A percentile compares a stretch with the other conserved stretches of the same genome.
Conservation (phyloP, 2,113 vertebrate genomes). For the Columba janthina region DNA sequence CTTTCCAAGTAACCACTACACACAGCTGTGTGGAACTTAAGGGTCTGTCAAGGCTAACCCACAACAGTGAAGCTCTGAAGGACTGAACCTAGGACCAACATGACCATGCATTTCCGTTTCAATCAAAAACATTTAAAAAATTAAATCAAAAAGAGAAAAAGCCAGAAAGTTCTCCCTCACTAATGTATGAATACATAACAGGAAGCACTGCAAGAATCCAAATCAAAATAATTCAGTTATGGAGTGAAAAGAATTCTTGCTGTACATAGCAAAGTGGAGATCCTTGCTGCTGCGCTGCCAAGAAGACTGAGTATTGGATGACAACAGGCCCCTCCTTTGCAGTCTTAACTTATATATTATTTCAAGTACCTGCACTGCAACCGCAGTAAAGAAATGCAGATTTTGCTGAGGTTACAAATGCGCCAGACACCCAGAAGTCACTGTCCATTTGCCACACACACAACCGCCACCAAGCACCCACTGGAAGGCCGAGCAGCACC, state of each 20-base stretch:
- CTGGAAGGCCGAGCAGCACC: not conserved
- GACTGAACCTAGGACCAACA: not conserved
- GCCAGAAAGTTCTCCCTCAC: not conserved
- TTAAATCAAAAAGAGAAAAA: accelerated
- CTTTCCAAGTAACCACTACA: not conserved
- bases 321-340: not conserved
- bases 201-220: accelerated
- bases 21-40: accelerated
- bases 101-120: not conserved
- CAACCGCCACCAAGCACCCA: accelerated
- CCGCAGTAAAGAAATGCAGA: accelerated
- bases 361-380: not conserved
- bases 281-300: not conserved
- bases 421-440: accelerated
- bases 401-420: not conserved
- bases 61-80: not conserved
- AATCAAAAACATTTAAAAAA: not conserved
- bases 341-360: not conserved
- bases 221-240: not conserved
- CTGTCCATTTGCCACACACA: accelerated
- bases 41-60: accelerated
- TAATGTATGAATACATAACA: not conserved
- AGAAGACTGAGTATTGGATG: accelerated
- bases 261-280: not conserved
- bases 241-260: not conserved